These are phyloP conservation scores for Heliconius himera DNA, from an alignment of 1,140 invertebrate species.

Conservation along the genomic window DNA sequence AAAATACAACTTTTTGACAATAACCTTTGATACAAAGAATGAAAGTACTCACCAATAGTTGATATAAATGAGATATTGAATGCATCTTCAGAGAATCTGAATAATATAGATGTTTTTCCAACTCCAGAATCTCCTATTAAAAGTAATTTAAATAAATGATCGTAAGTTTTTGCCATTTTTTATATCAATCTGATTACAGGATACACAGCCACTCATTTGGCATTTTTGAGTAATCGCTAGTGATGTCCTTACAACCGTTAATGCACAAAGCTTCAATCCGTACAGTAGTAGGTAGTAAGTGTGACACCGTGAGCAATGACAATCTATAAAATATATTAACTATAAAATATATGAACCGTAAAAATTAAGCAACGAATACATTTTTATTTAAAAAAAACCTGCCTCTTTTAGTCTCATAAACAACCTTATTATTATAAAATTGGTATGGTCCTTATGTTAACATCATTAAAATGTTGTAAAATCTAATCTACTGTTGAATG, in stretches of 20 bases:
- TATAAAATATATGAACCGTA: too few relatives aligned
- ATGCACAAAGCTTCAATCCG: not conserved
- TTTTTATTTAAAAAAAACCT: too few relatives aligned
- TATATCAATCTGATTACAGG: slow-evolving; percentile 78
- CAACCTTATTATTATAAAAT: not conserved
- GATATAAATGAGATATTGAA: slow-evolving; percentile 99
- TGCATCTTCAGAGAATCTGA: slow-evolving; percentile 98
- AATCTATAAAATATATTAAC: too few relatives aligned
- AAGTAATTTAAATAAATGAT: slow-evolving; percentile 98
- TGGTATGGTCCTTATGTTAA: not conserved
- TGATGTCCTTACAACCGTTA: slow-evolving; percentile 45
- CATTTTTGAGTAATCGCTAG: slow-evolving; percentile 76
- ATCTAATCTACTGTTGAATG: not conserved
- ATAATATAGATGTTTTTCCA: slow-evolving; percentile 98
- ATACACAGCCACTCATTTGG: slow-evolving; percentile 76
- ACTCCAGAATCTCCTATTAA: slow-evolving; percentile 99
- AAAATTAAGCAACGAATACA: too few relatives aligned
- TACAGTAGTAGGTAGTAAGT: not conserved
- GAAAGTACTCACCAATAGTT: slow-evolving; percentile 92
- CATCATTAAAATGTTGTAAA: not conserved
- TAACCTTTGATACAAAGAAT: slow-evolving; percentile 76
- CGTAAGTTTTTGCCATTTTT: slow-evolving; percentile 97
- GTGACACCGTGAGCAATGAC: not conserved
- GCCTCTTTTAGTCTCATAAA: too few relatives aligned
- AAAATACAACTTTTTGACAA: slow-evolving; percentile 74